phyloP scores from a whole-genome alignment of 1,140 invertebrate genomes.

The Heliothis subflexa region DNA sequence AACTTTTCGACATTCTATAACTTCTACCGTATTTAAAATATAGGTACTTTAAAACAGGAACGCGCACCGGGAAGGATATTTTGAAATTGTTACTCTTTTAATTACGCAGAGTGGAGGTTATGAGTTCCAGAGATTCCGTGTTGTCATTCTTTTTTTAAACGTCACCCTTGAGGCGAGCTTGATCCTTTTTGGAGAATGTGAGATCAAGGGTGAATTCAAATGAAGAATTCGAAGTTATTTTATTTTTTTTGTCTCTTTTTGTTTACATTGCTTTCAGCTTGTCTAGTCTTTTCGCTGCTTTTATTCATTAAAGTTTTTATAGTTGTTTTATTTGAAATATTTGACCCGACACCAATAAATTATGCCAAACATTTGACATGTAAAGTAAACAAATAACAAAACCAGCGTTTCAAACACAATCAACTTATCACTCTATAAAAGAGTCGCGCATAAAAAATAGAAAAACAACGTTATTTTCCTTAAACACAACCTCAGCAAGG shows the following conservation, averaged over 20 bases:
- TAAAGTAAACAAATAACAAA: constrained; percentile 31
- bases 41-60: constrained; percentile 17
- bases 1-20: constrained; percentile 51
- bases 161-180: constrained; percentile 22
- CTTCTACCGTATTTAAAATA: constrained; percentile 36
- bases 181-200: constrained; percentile 29
- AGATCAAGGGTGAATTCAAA: constrained; percentile 25
- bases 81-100: constrained; percentile 20
- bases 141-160: constrained; percentile 16
- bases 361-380: constrained; percentile 1
- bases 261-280: not conserved
- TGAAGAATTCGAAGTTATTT: constrained; percentile 9
- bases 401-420: constrained; percentile 18
- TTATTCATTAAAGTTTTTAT: not conserved
- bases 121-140: constrained; percentile 27
- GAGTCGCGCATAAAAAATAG: constrained; percentile 26
- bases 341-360: constrained; percentile 11
- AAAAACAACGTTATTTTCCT: constrained; percentile 41
- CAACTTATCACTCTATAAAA: constrained; percentile 35
- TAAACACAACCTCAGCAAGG: constrained; percentile 46
- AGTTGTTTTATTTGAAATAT: not conserved
- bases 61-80: constrained; percentile 7
- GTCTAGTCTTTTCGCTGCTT: not conserved
- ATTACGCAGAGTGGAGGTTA: constrained; percentile 18
- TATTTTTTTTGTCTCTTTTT: not conserved